phyloP scores from a whole-genome alignment of 2,113 vertebrate species.

The Nicator chloris region DNA sequence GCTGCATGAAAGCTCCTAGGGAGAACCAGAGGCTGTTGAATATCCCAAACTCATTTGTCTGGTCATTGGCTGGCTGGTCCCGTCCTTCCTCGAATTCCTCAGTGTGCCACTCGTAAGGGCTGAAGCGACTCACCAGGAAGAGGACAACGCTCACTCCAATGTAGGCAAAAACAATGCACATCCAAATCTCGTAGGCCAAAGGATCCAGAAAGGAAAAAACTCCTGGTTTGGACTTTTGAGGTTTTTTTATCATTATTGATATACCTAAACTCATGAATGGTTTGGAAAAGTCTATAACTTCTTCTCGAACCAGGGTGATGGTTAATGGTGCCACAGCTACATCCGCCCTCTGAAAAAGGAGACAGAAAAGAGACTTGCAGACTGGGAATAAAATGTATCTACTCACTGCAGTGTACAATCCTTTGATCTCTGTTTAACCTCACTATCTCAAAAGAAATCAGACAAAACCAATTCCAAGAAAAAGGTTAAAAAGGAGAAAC shows the following conservation, averaged over 20 bases:
- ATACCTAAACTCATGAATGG: conserved; percentile 98
- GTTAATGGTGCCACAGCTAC: conserved; percentile 96
- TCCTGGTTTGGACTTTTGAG: conserved; percentile 96
- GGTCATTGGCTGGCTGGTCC: conserved; percentile 82
- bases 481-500: not conserved
- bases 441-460: not conserved
- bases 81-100: conserved; percentile 91
- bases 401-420: not conserved
- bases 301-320: conserved; percentile 96
- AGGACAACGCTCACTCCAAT: conserved; percentile 98
- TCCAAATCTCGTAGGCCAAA: conserved; percentile 98
- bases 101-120: conserved; percentile 96
- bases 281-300: conserved; percentile 99
- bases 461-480: not conserved
- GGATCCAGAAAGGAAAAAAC: conserved; percentile 99
- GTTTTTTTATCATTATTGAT: conserved; percentile 99
- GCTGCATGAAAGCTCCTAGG: conserved; percentile 98
- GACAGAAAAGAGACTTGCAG: not conserved
- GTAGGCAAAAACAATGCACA: conserved; percentile 99
- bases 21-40: conserved; percentile 99
- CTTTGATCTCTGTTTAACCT: not conserved
- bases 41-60: conserved; percentile 97
- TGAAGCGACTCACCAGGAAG: conserved; percentile 98
- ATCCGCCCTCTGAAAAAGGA: conserved; percentile 87
- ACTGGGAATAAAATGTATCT: not conserved